These are phyloP conservation scores for Hyles vespertilio DNA, from an alignment of 1,140 invertebrate genomes.

Conservation along the genomic window DNA sequence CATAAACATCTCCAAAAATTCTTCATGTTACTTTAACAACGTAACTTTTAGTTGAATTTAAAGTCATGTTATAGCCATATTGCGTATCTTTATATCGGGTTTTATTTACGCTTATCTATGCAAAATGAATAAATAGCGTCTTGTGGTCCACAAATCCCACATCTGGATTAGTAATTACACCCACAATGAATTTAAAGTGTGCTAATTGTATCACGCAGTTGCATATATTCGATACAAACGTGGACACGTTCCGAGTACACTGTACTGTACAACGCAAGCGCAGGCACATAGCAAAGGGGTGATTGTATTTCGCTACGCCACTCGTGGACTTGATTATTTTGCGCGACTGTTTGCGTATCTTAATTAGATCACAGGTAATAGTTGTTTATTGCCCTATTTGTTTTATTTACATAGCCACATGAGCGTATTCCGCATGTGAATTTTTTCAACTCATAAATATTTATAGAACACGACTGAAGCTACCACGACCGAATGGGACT, in stretches of 20 bases:
- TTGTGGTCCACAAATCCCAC: background rate
- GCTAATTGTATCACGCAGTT: constrained; percentile 29
- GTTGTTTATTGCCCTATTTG: constrained; percentile 17
- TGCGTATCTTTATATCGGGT: too few relatives aligned
- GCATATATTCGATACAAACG: constrained; percentile 22
- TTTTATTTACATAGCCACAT: constrained; percentile 7
- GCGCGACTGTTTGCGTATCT: constrained; percentile 5
- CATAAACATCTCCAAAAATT: too few relatives aligned
- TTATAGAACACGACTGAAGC: constrained; percentile 11
- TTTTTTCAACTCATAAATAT: constrained; percentile 11
- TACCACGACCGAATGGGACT: background rate
- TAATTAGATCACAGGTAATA: constrained; percentile 26
- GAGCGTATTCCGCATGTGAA: constrained; percentile 13
- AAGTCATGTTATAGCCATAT: too few relatives aligned
- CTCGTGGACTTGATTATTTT: constrained; percentile 47
- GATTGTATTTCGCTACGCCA: constrained; percentile 31
- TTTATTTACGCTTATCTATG: too few relatives aligned
- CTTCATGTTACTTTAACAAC: too few relatives aligned
- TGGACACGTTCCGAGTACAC: constrained; percentile 14
- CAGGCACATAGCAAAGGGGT: constrained; percentile 19
- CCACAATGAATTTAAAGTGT: constrained; percentile 16
- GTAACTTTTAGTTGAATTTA: too few relatives aligned
- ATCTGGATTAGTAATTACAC: constrained; percentile 12
- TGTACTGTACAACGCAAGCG: background rate
- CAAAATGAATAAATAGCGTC: background rate